Evolutionary conservation across 2,888 invertebrate species (phyloP).

Genomic region (Drosophila falleni): DNA sequence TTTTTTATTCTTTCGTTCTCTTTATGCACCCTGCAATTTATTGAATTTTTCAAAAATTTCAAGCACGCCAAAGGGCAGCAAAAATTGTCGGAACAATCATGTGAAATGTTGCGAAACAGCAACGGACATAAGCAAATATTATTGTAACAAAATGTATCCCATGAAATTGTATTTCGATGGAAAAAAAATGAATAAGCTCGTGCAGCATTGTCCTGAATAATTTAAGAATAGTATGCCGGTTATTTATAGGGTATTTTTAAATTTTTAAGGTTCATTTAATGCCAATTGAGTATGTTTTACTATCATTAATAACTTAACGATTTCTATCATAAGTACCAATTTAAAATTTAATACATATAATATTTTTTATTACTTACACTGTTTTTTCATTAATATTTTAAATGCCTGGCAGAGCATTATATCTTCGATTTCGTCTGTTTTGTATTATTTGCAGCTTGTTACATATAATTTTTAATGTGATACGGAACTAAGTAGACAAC

Average conservation of each 20-base stretch:
- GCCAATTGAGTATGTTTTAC: too few species aligned
- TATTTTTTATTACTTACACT: too few species aligned
- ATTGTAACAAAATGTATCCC: not conserved
- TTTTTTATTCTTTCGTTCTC: not conserved
- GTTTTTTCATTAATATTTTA: not conserved
- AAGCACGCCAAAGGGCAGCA: conserved; percentile 1
- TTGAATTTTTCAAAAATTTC: not conserved
- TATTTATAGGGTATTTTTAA: not conserved
- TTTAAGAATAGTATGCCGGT: conserved; percentile 6
- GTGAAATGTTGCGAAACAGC: conserved; percentile 13
- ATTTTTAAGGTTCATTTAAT: not conserved
- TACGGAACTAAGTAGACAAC: not conserved
- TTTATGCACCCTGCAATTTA: not conserved
- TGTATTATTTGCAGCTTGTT: not conserved
- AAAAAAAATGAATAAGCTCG: not conserved
- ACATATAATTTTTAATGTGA: not conserved
- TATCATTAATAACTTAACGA: too few species aligned
- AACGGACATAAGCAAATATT: conserved; percentile 8
- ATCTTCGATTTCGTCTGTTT: not conserved
- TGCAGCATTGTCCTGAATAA: conserved; percentile 18
- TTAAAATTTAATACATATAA: too few species aligned
- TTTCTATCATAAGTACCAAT: too few species aligned
- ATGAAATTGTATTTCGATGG: not conserved
- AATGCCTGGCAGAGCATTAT: not conserved
- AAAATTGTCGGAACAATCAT: conserved; percentile 13